Evolutionary conservation across 2,113 vertebrate species (phyloP).

Genomic region (Syngnathus scovelli): DNA sequence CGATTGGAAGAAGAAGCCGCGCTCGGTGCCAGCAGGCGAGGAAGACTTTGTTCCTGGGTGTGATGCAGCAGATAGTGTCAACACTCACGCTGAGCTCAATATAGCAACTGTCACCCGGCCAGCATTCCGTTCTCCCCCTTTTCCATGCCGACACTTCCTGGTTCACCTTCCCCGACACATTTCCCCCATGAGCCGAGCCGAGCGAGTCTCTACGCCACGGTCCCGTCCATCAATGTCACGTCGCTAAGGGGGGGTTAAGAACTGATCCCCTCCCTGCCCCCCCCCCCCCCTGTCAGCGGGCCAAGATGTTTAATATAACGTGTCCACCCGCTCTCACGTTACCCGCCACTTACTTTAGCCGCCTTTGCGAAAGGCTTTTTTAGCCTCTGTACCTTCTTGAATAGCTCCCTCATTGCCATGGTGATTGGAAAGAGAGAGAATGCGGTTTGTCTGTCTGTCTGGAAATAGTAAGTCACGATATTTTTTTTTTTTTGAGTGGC

Average conservation of each 20-base stretch:
- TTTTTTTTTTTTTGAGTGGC: constrained; percentile 21
- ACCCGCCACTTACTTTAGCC: constrained; percentile 63
- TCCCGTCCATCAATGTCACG: constrained; percentile 59
- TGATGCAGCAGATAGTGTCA: constrained; percentile 75
- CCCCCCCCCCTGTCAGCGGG: constrained; percentile 54
- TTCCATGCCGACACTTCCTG: constrained; percentile 54
- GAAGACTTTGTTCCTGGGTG: constrained; percentile 75
- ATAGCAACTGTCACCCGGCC: constrained; percentile 71
- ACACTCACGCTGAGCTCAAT: constrained; percentile 72
- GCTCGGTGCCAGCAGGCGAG: constrained; percentile 74
- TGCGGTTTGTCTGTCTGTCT: constrained; percentile 57
- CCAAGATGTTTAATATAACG: constrained; percentile 69
- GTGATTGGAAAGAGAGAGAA: constrained; percentile 61
- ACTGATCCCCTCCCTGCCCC: constrained; percentile 43
- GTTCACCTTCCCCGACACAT: constrained; percentile 34
- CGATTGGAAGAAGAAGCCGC: constrained; percentile 57
- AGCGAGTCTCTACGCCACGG: constrained; percentile 14
- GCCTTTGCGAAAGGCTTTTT: constrained; percentile 35
- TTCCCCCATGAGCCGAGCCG: constrained; percentile 1
- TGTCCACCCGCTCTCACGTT: constrained; percentile 62
- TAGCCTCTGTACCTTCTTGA: constrained; percentile 60
- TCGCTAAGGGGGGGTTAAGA: constrained; percentile 45
- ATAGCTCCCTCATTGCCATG: constrained; percentile 67
- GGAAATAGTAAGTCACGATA: constrained; percentile 61
- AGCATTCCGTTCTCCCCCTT: constrained; percentile 58